Percentiles rank a stretch among this genome's conserved stretches.
Conservation (phyloP, 1,140 invertebrate species). For the Pseudomyrmex sp. region DNA sequence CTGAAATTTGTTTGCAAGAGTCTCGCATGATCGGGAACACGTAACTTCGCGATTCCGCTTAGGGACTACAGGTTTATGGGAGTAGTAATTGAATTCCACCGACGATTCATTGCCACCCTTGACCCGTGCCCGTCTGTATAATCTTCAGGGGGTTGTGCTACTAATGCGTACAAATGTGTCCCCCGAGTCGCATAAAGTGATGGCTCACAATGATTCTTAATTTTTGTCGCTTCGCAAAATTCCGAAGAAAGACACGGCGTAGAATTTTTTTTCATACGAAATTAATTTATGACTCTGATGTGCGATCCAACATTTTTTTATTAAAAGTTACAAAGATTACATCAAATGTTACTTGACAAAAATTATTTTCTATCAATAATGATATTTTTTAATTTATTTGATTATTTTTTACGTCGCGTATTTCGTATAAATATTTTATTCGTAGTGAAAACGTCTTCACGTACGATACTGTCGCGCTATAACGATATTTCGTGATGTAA, state of each 20-base stretch:
- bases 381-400: neutral
- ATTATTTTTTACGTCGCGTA: neutral
- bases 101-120: conserved; percentile 38
- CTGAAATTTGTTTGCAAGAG: conserved; percentile 17
- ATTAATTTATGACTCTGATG: no score
- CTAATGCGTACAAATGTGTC: conserved; percentile 53
- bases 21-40: neutral
- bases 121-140: conserved; percentile 15
- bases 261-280: no score
- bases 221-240: neutral
- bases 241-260: neutral
- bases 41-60: conserved; percentile 22
- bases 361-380: no score
- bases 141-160: conserved; percentile 10
- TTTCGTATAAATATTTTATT: conserved; percentile 11
- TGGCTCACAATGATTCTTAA: neutral
- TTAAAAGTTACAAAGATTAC: neutral
- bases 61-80: neutral
- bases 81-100: conserved; percentile 58
- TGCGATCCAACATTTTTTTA: neutral
- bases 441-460: conserved; percentile 10
- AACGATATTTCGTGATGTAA: neutral
- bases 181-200: neutral
- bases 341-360: neutral
- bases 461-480: neutral